Conservation (phyloP, 2,888 invertebrate genomes). For the Sceliomorpha sp. region DNA sequence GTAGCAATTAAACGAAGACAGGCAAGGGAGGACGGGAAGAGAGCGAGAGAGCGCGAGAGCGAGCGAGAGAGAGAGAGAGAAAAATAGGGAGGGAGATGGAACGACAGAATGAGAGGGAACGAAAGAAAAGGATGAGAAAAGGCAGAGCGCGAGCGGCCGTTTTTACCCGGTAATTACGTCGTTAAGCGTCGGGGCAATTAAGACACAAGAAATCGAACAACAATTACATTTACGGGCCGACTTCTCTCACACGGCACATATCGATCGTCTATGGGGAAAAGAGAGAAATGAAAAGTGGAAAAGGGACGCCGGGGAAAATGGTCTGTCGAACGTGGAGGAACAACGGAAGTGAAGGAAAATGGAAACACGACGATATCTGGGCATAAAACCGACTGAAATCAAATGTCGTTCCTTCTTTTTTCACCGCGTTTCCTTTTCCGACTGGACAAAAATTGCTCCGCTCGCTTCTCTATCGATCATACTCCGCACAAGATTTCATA, state of each 20-base stretch:
- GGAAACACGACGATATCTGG: constrained; percentile 52
- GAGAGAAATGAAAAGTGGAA: constrained; percentile 52
- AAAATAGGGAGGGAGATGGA: constrained; percentile 17
- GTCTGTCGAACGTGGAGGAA: constrained; percentile 31
- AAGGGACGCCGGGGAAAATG: constrained; percentile 25
- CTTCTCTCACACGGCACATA: constrained; percentile 66
- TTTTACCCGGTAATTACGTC: constrained; percentile 77
- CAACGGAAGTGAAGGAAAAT: constrained; percentile 52
- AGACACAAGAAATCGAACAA: constrained; percentile 77
- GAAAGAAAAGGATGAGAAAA: too few relatives aligned
- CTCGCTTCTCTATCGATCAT: constrained; percentile 41
- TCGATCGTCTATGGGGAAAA: constrained; percentile 67
- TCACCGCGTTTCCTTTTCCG: constrained; percentile 33
- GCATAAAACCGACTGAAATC: constrained; percentile 49
- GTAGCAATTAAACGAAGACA: constrained; percentile 39
- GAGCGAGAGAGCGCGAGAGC: constrained; percentile 21
- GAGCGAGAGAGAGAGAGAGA: constrained; percentile 17
- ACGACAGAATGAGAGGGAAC: too few relatives aligned
- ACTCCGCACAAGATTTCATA: constrained; percentile 26
- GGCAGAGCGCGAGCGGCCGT: constrained; percentile 49
- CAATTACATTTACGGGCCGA: constrained; percentile 73
- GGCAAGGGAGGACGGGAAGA: constrained; percentile 13
- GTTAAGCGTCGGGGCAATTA: constrained; percentile 76
- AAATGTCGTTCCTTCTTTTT: constrained; percentile 49
- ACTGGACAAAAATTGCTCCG: constrained; percentile 37